These are phyloP conservation scores for Euzetes globulus DNA, from an alignment of 2,888 invertebrate species.

Conservation along the genomic window DNA sequence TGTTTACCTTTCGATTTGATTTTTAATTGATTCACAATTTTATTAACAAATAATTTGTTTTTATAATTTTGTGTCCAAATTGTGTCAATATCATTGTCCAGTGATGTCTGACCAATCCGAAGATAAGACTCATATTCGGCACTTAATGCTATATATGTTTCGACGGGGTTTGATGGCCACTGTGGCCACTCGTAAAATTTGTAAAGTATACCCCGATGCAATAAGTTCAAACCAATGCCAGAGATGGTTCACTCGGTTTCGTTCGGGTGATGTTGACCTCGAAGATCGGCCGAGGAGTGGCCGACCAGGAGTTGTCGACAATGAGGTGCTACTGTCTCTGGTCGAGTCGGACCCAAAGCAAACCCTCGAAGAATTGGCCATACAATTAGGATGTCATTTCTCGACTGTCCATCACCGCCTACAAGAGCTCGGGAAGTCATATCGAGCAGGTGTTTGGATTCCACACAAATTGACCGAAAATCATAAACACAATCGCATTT, in stretches of 20 bases:
- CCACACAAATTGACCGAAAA: neutral
- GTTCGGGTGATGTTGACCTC: too few species aligned
- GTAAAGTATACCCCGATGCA: neutral
- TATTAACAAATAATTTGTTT: too few species aligned
- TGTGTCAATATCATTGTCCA: too few species aligned
- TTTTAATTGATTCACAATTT: too few species aligned
- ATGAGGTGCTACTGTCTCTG: neutral
- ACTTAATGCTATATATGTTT: neutral
- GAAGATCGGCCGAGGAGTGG: slow-evolving; percentile 4
- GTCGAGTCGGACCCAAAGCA: neutral
- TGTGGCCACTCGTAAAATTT: neutral
- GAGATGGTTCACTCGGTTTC: neutral
- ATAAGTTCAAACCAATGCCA: neutral
- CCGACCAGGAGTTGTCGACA: neutral
- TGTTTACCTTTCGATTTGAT: too few species aligned
- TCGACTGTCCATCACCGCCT: neutral
- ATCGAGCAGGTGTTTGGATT: neutral
- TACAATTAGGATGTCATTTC: neutral
- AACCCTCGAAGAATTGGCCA: slow-evolving; percentile 12
- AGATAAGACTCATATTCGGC: neutral
- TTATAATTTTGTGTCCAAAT: too few species aligned
- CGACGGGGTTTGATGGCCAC: neutral
- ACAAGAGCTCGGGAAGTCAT: neutral
- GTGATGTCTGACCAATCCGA: too few species aligned
- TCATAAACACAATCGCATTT: neutral